A percentile compares a stretch with the other conserved stretches of the same genome.
Conservation (phyloP, 2,797 vertebrate species). For the Syndactyla subalaris region DNA sequence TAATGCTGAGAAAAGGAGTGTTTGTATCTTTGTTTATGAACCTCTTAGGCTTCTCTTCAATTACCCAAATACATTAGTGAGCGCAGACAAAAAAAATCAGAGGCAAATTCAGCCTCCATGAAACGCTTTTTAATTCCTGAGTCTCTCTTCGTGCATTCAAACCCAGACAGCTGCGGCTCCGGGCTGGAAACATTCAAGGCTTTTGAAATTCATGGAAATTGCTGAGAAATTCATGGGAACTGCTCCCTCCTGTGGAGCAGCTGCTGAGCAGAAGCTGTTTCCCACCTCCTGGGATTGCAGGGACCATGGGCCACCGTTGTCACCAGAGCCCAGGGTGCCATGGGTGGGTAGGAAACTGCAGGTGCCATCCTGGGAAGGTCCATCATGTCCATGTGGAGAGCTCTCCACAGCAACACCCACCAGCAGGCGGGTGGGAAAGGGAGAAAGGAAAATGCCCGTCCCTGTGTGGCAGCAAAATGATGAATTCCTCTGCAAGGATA, state of each 20-base stretch:
- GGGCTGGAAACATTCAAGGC: not conserved
- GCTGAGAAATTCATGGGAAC: not conserved
- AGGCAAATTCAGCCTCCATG: constrained; percentile 1
- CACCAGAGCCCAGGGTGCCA: fast-evolving
- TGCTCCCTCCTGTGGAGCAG: constrained; percentile 67
- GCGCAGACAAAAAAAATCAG: not conserved
- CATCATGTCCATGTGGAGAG: fast-evolving
- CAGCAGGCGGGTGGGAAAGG: not conserved
- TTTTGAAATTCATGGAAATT: constrained; percentile 29
- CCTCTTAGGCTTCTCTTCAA: constrained; percentile 18
- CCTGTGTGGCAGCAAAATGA: not conserved
- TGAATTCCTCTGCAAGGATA: not conserved
- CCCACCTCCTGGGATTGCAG: not conserved
- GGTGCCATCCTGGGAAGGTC: not conserved
- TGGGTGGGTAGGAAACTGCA: not conserved
- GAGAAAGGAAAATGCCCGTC: not conserved
- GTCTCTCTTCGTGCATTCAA: not conserved
- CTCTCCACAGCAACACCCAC: not conserved
- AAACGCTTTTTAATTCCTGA: not conserved
- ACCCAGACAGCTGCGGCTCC: not conserved
- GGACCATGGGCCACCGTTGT: too few relatives aligned
- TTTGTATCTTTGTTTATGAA: constrained; percentile 3
- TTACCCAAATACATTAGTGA: constrained; percentile 16
- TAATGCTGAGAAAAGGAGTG: not conserved
- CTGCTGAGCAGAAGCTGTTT: not conserved